These are phyloP conservation scores for Aotus griseimembra DNA, from an alignment of 2,797 vertebrate species.

Conservation along the genomic window DNA sequence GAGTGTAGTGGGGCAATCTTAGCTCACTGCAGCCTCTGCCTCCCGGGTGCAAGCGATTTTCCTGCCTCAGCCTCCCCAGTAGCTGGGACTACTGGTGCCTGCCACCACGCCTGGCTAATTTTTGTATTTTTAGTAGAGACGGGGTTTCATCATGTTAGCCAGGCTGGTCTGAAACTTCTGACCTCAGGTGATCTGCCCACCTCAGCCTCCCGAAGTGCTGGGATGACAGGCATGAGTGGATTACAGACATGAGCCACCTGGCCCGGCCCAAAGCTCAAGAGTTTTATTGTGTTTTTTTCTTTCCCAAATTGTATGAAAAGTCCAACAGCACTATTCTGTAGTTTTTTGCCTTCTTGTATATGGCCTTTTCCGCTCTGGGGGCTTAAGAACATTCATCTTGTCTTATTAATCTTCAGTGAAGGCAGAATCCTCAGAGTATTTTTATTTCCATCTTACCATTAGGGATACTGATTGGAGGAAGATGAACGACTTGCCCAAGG, in stretches of 20 bases:
- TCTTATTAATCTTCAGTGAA: constrained; percentile 52
- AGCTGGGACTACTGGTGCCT: background rate
- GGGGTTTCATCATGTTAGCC: background rate
- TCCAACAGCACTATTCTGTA: background rate
- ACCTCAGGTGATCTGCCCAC: background rate
- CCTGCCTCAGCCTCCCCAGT: background rate
- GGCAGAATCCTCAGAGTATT: constrained; percentile 32
- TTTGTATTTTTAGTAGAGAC: background rate
- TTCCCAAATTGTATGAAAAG: background rate
- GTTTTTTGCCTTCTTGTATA: background rate
- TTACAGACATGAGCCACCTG: background rate
- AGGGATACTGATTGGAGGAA: constrained; percentile 57
- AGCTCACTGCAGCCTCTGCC: background rate
- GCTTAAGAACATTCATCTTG: background rate
- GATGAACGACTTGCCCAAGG: constrained; percentile 72
- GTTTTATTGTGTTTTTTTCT: background rate
- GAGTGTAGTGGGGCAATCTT: background rate
- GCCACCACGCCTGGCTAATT: background rate
- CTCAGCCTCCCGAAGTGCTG: background rate
- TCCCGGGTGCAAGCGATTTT: background rate
- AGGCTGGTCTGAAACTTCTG: background rate
- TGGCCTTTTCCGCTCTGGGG: background rate
- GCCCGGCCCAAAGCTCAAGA: background rate
- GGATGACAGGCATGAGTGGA: background rate
- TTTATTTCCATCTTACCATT: constrained; percentile 73